Conservation (phyloP, 1,140 invertebrate species). For the Drosophila nasuta region DNA sequence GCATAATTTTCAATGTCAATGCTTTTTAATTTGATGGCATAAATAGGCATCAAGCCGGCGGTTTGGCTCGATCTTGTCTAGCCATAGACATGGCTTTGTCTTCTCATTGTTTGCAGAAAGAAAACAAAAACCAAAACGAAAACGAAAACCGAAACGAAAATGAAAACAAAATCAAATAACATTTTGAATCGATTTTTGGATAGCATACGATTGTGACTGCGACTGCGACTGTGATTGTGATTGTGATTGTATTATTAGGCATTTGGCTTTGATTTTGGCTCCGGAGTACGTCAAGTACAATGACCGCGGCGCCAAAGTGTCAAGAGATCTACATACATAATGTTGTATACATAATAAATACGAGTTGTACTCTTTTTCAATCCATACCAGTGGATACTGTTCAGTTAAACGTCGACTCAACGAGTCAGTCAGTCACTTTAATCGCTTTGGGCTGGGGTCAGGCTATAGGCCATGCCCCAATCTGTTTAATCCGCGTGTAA, state of each 20-base stretch:
- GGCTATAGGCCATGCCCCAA: constrained; percentile 14
- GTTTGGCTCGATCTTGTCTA: constrained; percentile 31
- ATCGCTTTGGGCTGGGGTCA: neutral
- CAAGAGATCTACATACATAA: constrained; percentile 14
- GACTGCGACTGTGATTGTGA: constrained; percentile 16
- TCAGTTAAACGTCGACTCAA: no score
- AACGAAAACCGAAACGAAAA: constrained; percentile 53
- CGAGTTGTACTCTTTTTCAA: no score
- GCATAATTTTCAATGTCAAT: constrained; percentile 82
- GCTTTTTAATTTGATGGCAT: constrained; percentile 76
- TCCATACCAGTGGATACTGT: no score
- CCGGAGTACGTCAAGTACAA: constrained; percentile 60
- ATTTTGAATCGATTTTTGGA: constrained; percentile 25
- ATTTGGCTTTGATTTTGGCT: constrained; percentile 34
- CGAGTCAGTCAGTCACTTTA: no score
- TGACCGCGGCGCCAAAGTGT: constrained; percentile 53
- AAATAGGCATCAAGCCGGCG: constrained; percentile 49
- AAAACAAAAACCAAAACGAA: constrained; percentile 53
- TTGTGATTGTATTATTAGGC: constrained; percentile 12
- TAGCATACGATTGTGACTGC: constrained; percentile 30
- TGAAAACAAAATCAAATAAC: constrained; percentile 37
- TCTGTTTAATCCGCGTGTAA: constrained; percentile 4
- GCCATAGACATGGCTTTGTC: neutral
- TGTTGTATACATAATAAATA: no score
- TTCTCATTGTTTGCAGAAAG: constrained; percentile 33